Evolutionary conservation across 2,888 invertebrate genomes (phyloP), one percentile per base, ranked within the genome.

Genomic region (Elysia crispata): DNA sequence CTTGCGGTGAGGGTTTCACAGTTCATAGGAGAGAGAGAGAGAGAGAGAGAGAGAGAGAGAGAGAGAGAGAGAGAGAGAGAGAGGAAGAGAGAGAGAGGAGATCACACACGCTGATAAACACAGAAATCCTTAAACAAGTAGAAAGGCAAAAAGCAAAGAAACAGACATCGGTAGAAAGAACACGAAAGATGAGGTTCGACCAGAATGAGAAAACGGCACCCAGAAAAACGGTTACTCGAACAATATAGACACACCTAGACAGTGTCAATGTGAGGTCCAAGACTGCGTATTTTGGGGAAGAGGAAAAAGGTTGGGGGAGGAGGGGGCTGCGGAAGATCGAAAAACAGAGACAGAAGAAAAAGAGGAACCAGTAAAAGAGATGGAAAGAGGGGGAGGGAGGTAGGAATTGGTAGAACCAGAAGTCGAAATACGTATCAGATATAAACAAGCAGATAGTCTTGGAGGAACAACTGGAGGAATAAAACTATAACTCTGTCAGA

Each of bases 381-480:
- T n/a, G 66, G 66, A 66, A 23, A 76, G 76, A 76, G 41, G 64
- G 64, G 62, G 33, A 64, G 41, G 33, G 49, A 64, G 8, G 41
- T 20, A 41, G 18, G 41, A n/a, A 64, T 1, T 41, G 64, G 41
- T 1, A 64, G 64, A 76, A 23, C n/a, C n/a, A 76, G 64, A 76
- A 23, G 64, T 0, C 30, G 41, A 76, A 0, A 64, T n/a, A 23
- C 30, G 13, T 20, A n/a, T 13, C 23, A 74, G 20, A 31, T 20
- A 60, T 15, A 31, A 31, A 31, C 25, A 41, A 23, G 66, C 25
- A 66, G 66, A 66, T 5, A 66, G 66, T 6, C 23, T 6, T 3
- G 25, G 25, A 28, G 66, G 5, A 25, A 66, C 5, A 66, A 66
- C 3, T 66, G 41, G 41, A 41, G 11, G 41, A 41, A 41, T 41